phyloP scores from a whole-genome alignment of 2,888 invertebrate species.

The Cheilosia variabilis region DNA sequence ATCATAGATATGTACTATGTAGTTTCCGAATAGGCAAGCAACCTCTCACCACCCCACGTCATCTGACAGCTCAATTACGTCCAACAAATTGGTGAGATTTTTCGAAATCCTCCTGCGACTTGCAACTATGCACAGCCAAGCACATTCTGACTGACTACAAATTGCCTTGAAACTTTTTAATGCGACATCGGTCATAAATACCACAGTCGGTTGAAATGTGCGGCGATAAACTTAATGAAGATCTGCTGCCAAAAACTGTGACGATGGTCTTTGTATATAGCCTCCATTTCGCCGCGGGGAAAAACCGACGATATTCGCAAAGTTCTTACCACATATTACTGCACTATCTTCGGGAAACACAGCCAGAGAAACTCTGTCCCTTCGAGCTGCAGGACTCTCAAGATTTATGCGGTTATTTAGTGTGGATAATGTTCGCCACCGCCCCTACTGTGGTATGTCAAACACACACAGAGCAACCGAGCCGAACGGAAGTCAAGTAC shows the following conservation, averaged over 20 bases:
- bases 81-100: slow-evolving; percentile 20
- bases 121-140: neutral
- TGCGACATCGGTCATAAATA: slow-evolving; percentile 43
- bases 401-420: slow-evolving; percentile 57
- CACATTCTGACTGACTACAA: neutral
- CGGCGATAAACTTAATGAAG: slow-evolving; percentile 45
- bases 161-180: slow-evolving; percentile 40
- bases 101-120: slow-evolving; percentile 1
- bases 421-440: slow-evolving; percentile 44
- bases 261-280: neutral
- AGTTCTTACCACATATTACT: slow-evolving; percentile 20
- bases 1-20: no score
- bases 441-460: slow-evolving; percentile 12
- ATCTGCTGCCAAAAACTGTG: slow-evolving; percentile 45
- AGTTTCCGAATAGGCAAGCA: no score
- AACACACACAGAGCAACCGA: slow-evolving; percentile 16
- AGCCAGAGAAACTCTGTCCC: neutral
- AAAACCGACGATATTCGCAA: neutral
- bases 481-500: slow-evolving; percentile 26
- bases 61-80: slow-evolving; percentile 10
- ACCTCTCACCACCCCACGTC: neutral
- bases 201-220: slow-evolving; percentile 13
- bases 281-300: neutral
- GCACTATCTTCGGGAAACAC: neutral
- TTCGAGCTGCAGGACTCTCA: slow-evolving; percentile 24